A percentile compares a stretch with the other conserved stretches of the same genome.
These are phyloP conservation scores for Clarias macrocephalus DNA, from an alignment of 2,113 vertebrate genomes.

Conservation along the genomic window DNA sequence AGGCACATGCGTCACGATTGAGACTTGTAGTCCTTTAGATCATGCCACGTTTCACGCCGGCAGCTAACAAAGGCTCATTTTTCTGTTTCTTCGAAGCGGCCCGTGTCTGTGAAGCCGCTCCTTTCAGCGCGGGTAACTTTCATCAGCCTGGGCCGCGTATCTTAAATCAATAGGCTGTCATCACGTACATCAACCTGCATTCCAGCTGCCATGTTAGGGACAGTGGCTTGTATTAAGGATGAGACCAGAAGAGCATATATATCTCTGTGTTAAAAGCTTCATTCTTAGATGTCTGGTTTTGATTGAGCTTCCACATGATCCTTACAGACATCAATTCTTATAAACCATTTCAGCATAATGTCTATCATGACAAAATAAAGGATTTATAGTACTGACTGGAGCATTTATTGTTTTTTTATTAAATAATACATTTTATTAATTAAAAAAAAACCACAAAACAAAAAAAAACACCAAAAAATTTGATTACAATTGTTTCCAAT, in stretches of 20 bases:
- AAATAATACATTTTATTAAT: neutral
- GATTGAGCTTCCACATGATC: conserved; percentile 23
- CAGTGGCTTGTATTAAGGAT: conserved; percentile 50
- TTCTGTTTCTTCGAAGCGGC: conserved; percentile 45
- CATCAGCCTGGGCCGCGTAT: conserved; percentile 62
- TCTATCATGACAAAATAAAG: neutral
- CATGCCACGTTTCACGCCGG: conserved; percentile 43
- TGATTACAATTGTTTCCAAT: neutral
- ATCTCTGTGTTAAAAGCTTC: neutral
- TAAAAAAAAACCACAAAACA: no score
- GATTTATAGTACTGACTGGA: neutral
- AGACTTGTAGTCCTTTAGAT: conserved; percentile 25
- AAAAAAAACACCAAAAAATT: neutral
- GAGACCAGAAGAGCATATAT: conserved; percentile 33
- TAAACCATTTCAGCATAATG: neutral
- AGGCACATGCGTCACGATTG: conserved; percentile 48
- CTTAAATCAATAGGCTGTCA: conserved; percentile 67
- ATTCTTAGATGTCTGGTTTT: conserved; percentile 30
- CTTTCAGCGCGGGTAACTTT: conserved; percentile 67
- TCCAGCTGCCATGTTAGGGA: conserved; percentile 46
- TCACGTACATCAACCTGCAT: conserved; percentile 62
- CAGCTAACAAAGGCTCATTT: conserved; percentile 61
- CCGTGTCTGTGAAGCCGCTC: conserved; percentile 33
- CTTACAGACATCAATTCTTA: neutral
- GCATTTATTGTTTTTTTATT: neutral